These are phyloP conservation scores for Myotis lucifugus DNA, from an alignment of 2,113 vertebrate genomes.

Conservation along the genomic window DNA sequence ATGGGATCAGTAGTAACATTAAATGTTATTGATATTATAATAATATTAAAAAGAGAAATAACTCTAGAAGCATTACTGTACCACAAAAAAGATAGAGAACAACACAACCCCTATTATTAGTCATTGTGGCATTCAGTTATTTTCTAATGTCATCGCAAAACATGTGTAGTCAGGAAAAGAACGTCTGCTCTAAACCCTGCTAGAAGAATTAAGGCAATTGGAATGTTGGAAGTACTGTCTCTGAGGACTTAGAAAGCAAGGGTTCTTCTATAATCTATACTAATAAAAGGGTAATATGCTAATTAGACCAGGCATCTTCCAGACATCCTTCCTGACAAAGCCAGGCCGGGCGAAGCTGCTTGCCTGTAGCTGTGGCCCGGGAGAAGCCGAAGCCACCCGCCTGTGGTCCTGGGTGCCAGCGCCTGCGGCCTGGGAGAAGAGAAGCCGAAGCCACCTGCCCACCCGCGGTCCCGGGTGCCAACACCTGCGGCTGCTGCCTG, in stretches of 20 bases:
- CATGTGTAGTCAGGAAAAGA: not conserved
- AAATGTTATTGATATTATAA: not conserved
- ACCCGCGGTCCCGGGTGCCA: no score
- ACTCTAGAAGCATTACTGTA: not conserved
- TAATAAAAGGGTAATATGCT: no score
- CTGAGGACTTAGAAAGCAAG: not conserved
- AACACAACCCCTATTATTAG: not conserved
- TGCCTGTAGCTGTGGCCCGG: no score
- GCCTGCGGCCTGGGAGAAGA: no score
- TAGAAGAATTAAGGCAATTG: not conserved
- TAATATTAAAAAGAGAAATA: not conserved
- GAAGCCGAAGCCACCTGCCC: no score
- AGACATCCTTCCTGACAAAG: no score
- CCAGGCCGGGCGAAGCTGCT: no score
- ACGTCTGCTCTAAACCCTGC: not conserved
- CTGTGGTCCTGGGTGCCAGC: no score
- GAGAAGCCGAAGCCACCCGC: no score
- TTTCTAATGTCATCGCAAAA: not conserved
- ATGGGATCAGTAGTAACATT: not conserved
- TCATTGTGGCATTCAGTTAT: not conserved
- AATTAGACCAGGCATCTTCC: no score
- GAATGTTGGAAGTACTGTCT: not conserved
- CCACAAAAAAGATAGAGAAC: not conserved
- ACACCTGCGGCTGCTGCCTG: no score
- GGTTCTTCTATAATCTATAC: not conserved